Percentiles rank a stretch among this genome's conserved stretches.
Evolutionary conservation across 1,140 invertebrate genomes (phyloP).

Genomic region (Metopolophium dirhodum): DNA sequence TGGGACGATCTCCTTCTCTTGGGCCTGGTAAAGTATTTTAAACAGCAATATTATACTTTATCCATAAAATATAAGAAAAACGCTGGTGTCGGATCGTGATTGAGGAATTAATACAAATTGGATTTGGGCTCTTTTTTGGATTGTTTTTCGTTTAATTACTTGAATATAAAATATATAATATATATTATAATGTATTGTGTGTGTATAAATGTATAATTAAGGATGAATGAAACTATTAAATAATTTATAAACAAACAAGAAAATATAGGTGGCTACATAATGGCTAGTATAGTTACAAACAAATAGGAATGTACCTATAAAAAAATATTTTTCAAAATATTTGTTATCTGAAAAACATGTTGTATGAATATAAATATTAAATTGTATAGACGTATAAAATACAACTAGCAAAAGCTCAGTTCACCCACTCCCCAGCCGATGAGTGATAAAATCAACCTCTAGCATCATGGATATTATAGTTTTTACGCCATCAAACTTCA

Average conservation of each 20-base stretch:
- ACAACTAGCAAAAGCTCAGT: not conserved
- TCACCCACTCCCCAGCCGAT: no score
- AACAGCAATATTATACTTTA: not conserved
- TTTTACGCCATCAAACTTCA: not conserved
- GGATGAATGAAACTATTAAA: not conserved
- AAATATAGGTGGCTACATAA: no score
- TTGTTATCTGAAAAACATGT: not conserved
- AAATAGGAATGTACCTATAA: not conserved
- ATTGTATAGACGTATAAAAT: not conserved
- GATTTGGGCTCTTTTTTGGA: not conserved
- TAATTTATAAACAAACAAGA: not conserved
- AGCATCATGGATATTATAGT: not conserved
- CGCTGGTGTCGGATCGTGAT: accelerated
- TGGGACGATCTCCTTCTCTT: not conserved
- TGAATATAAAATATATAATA: not conserved
- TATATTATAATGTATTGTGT: no score
- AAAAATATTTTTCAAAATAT: not conserved
- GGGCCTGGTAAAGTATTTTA: not conserved
- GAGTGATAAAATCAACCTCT: not conserved
- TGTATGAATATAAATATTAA: not conserved
- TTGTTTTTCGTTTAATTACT: not conserved
- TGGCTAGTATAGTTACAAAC: not conserved
- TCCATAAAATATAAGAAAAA: not conserved
- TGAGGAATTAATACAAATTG: not conserved
- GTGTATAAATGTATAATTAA: not conserved